phyloP scores from a whole-genome alignment of 64 coral and sea anemone species.

The Trachythela sp. region DNA sequence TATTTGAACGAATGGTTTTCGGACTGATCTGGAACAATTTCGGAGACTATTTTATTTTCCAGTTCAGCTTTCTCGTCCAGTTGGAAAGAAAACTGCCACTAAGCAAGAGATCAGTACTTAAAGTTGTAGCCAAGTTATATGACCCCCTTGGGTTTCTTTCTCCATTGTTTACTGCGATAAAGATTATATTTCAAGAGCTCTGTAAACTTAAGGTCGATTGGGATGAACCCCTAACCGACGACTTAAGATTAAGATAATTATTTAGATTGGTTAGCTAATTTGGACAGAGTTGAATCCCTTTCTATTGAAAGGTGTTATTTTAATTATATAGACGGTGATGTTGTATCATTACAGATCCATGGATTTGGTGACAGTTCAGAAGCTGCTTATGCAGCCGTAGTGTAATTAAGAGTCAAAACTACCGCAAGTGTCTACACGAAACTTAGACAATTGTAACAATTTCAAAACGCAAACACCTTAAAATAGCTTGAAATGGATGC shows the following conservation, averaged over 20 bases:
- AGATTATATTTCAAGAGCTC: background rate
- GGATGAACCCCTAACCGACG: background rate
- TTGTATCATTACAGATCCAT: too few relatives aligned
- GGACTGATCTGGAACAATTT: background rate
- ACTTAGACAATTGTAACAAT: too few relatives aligned
- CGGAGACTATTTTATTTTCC: background rate
- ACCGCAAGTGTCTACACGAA: too few relatives aligned
- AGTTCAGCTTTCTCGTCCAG: background rate
- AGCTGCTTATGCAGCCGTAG: too few relatives aligned
- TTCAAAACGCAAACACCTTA: too few relatives aligned
- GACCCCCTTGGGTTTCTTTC: background rate
- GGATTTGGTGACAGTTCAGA: too few relatives aligned
- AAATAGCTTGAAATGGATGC: too few relatives aligned
- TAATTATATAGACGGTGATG: background rate
- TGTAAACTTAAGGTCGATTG: background rate
- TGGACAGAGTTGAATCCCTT: background rate
- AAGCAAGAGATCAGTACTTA: background rate
- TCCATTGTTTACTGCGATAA: background rate
- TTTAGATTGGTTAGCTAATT: background rate
- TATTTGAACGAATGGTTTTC: background rate
- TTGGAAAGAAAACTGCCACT: background rate
- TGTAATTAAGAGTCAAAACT: too few relatives aligned
- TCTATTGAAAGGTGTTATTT: background rate
- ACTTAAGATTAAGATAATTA: background rate
- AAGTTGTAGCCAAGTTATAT: background rate